Conservation (phyloP, 2,888 invertebrate species). For the Plebejus argus region DNA sequence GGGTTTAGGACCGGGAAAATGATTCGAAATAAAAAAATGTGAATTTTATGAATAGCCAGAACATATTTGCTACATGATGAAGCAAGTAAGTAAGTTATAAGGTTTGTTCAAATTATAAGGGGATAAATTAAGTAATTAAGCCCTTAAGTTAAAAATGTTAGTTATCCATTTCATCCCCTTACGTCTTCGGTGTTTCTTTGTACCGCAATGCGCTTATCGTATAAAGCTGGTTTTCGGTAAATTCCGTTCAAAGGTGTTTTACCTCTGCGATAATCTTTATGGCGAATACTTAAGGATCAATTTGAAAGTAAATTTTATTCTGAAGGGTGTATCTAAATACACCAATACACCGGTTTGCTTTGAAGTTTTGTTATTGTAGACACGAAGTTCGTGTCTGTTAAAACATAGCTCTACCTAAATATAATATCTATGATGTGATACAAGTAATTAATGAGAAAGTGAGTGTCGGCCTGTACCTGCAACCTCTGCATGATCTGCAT, state of each 20-base stretch:
- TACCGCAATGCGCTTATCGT: conserved; percentile 8
- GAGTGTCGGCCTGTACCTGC: not conserved
- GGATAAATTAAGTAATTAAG: too few relatives aligned
- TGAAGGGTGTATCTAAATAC: not conserved
- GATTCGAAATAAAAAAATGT: too few relatives aligned
- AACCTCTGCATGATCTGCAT: not conserved
- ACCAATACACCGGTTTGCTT: too few relatives aligned
- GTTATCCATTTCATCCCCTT: too few relatives aligned
- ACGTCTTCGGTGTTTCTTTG: not conserved
- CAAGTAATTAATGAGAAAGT: too few relatives aligned
- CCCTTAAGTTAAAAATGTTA: too few relatives aligned
- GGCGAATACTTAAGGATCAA: not conserved
- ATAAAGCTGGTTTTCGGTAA: not conserved
- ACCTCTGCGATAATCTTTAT: not conserved
- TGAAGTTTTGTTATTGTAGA: conserved; percentile 9
- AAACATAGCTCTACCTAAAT: not conserved
- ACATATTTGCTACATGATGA: too few relatives aligned
- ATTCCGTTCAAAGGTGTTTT: not conserved
- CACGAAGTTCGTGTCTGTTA: not conserved
- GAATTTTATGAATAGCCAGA: too few relatives aligned
- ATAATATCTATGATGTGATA: not conserved
- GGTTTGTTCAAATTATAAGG: too few relatives aligned
- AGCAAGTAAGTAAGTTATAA: too few relatives aligned
- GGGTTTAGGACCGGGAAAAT: too few relatives aligned
- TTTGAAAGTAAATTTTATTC: not conserved